These are phyloP conservation scores for Lomographa bimaculata DNA, from an alignment of 2,888 invertebrate species.

Conservation along the genomic window DNA sequence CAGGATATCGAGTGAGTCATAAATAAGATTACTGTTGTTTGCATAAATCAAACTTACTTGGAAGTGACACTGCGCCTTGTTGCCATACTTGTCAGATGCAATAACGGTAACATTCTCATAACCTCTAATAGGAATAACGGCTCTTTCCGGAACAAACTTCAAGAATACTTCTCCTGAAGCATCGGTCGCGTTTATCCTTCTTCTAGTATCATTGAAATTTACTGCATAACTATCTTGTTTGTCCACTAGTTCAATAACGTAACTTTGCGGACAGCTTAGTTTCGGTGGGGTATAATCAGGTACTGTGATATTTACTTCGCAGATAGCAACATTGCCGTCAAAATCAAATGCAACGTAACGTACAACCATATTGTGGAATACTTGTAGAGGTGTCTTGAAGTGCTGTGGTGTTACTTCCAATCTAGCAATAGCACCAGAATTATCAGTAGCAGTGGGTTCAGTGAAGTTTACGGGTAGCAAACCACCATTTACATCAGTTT, in stretches of 20 bases:
- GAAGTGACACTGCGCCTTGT: slow-evolving; percentile 95
- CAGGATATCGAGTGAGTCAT: no score
- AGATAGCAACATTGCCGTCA: slow-evolving; percentile 98
- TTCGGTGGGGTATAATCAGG: slow-evolving; percentile 96
- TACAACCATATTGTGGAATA: slow-evolving; percentile 96
- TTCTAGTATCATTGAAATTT: slow-evolving; percentile 94
- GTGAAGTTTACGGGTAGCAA: slow-evolving; percentile 95
- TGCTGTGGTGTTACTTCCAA: slow-evolving; percentile 96
- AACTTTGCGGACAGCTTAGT: slow-evolving; percentile 96
- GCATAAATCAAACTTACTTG: slow-evolving; percentile 82
- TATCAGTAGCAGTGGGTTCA: slow-evolving; percentile 96
- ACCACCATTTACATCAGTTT: slow-evolving; percentile 95
- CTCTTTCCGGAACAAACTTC: slow-evolving; percentile 92
- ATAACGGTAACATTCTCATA: slow-evolving; percentile 97
- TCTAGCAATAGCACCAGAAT: slow-evolving; percentile 96
- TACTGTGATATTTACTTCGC: slow-evolving; percentile 97
- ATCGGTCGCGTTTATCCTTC: slow-evolving; percentile 93
- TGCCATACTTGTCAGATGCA: slow-evolving; percentile 93
- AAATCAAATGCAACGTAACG: slow-evolving; percentile 98
- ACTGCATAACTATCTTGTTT: slow-evolving; percentile 95
- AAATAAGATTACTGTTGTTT: neutral
- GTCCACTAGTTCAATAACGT: slow-evolving; percentile 95
- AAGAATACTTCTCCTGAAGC: slow-evolving; percentile 94
- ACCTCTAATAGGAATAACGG: slow-evolving; percentile 92
- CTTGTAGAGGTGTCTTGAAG: slow-evolving; percentile 93